phyloP scores from a whole-genome alignment of 2,113 vertebrate genomes.

The Crotalus viridis region DNA sequence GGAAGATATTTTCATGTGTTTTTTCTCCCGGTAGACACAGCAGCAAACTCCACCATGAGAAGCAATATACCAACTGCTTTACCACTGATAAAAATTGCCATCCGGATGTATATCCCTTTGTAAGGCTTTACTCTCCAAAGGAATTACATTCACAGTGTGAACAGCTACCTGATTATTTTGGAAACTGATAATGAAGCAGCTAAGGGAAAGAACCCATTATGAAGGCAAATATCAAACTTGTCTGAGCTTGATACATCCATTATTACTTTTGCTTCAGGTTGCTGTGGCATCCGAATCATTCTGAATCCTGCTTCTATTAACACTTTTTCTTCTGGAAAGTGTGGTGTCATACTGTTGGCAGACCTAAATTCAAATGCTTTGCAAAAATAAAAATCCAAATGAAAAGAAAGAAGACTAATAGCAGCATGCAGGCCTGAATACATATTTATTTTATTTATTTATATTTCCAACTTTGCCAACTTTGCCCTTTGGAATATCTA shows the following conservation, averaged over 20 bases:
- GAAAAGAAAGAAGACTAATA: not conserved
- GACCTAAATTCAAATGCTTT: not conserved
- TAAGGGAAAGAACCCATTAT: slow-evolving; percentile 27
- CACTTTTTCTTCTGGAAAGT: slow-evolving; percentile 9
- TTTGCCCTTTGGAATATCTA: not conserved
- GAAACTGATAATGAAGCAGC: slow-evolving; percentile 38
- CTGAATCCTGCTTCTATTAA: slow-evolving; percentile 35
- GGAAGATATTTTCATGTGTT: not conserved
- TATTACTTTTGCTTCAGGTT: slow-evolving; percentile 34
- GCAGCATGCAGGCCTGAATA: not conserved
- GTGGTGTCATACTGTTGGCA: not conserved
- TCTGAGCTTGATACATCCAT: slow-evolving; percentile 46
- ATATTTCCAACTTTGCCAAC: not conserved
- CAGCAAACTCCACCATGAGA: not conserved
- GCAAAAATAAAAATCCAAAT: not conserved
- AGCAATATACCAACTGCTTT: not conserved
- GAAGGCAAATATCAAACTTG: slow-evolving; percentile 38
- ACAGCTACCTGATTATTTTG: slow-evolving; percentile 32
- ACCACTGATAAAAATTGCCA: not conserved
- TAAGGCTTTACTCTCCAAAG: slow-evolving; percentile 12
- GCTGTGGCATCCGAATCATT: slow-evolving; percentile 2
- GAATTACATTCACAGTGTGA: slow-evolving; percentile 29
- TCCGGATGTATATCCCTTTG: not conserved
- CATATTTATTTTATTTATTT: not conserved
- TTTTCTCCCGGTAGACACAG: not conserved